Conservation (phyloP, 2,888 invertebrate species). For the Tinea semifulvella region DNA sequence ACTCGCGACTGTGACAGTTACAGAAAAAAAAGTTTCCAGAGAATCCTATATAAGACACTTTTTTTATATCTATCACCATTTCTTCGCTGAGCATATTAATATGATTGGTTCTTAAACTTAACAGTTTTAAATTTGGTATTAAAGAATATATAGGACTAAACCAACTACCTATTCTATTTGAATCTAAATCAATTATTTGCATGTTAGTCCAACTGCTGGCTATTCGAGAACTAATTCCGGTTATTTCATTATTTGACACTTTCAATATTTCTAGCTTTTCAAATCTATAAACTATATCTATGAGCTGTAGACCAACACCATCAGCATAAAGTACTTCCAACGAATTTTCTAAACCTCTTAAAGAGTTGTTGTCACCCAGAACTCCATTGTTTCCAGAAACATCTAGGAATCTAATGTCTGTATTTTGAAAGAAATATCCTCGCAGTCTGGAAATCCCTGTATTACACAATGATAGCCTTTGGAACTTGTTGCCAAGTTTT, state of each 20-base stretch:
- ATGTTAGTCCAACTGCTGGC: slow-evolving; percentile 42
- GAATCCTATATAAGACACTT: slow-evolving; percentile 54
- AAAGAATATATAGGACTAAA: slow-evolving; percentile 39
- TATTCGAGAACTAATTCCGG: slow-evolving; percentile 27
- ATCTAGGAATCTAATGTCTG: slow-evolving; percentile 55
- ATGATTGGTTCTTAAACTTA: slow-evolving; percentile 61
- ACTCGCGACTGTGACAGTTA: slow-evolving; percentile 61
- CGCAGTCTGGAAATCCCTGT: slow-evolving; percentile 42
- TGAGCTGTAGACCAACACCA: slow-evolving; percentile 37
- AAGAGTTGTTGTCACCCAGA: slow-evolving; percentile 29
- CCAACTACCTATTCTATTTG: slow-evolving; percentile 67
- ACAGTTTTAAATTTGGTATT: slow-evolving; percentile 41
- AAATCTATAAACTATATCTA: slow-evolving; percentile 43
- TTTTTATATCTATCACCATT: slow-evolving; percentile 64
- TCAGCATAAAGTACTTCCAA: slow-evolving; percentile 53
- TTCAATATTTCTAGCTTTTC: slow-evolving; percentile 49
- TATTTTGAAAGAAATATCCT: slow-evolving; percentile 42
- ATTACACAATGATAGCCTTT: slow-evolving; percentile 50
- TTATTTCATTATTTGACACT: slow-evolving; percentile 61
- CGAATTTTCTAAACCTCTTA: slow-evolving; percentile 46
- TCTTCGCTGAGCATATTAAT: slow-evolving; percentile 62
- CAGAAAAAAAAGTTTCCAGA: slow-evolving; percentile 69
- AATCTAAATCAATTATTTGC: slow-evolving; percentile 54
- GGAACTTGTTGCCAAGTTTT: slow-evolving; percentile 30
- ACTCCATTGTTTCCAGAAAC: slow-evolving; percentile 62